Base-by-base conservation (phyloP, 2,888 invertebrate genomes). In the Leptinotarsa rubiginosa region DNA sequence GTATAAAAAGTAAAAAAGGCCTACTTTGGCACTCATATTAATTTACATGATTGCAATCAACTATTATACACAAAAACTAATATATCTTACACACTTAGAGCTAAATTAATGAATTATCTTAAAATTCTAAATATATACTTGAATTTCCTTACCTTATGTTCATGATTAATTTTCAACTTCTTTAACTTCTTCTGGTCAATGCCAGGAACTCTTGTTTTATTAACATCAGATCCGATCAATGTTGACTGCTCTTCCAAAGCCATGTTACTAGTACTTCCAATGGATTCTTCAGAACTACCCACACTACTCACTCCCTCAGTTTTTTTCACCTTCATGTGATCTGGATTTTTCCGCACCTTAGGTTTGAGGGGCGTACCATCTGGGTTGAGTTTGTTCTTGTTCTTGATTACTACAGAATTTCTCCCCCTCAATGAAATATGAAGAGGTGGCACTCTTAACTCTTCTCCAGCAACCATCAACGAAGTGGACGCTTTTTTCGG, bases 351-450 rank as follows among this genome's bases (percentile, higher is more conserved):
- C 41, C 83, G 79, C 54, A 81, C 78, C 78, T 87, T 86, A 59
- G 82, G 78, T 70, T 85, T 86, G 64, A 79, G 75, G 13, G 81
- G 81, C 25, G 81, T 82, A 47, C 85, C 84, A 70, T 84, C 84
- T 7, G 85, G 79, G 76, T 85, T 84, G 20, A 84, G 68, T 79
- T 90, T 89, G 66, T 89, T 89, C 73, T 93, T 93, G 85, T 93
- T 92, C 84, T 93, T 94, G 81, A 95, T 95, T 66, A 96, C 95
- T 56, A 95, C 95, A 0, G 95, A 95, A 86, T 95, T 96, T 73
- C 95, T 91, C 1, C 95, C 95, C 75, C 96, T 90, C 59, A 97
- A 88, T 73, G 96, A 96, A 82, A 97, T 96, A 86, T 96, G 96
- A 76, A 96, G 89, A 1, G 96, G 97, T 12, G 97, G 96, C 65